Conservation (phyloP, 2,888 invertebrate genomes). For the Drosophila yooni region DNA sequence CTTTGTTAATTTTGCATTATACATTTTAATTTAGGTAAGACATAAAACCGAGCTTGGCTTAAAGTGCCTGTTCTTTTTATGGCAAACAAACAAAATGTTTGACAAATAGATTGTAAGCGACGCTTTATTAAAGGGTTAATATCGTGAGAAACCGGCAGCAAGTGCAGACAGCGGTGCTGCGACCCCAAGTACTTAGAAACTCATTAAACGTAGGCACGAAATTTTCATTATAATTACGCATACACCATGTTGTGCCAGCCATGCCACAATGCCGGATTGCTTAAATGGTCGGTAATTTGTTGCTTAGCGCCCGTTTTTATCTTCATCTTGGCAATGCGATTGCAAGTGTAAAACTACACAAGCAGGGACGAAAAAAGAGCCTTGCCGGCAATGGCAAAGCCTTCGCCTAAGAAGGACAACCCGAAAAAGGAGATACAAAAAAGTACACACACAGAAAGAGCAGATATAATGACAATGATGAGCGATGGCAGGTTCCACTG, state of each 20-base stretch:
- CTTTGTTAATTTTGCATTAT: neutral
- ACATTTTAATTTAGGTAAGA: neutral
- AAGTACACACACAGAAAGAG: neutral
- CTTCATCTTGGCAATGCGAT: conserved; percentile 36
- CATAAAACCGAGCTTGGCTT: neutral
- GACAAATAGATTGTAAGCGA: conserved; percentile 48
- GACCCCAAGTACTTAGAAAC: conserved; percentile 50
- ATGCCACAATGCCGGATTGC: conserved; percentile 37
- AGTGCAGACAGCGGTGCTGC: conserved; percentile 1
- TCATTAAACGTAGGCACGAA: conserved; percentile 64
- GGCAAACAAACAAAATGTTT: conserved; percentile 28
- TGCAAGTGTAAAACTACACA: conserved; percentile 24
- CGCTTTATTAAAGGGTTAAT: conserved; percentile 59
- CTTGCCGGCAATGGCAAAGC: conserved; percentile 13
- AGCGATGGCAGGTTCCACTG: conserved; percentile 31
- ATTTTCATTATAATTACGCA: conserved; percentile 73
- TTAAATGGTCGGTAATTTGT: conserved; percentile 66
- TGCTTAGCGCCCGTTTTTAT: conserved; percentile 39
- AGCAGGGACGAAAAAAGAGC: conserved; percentile 20
- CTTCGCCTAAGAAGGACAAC: conserved; percentile 33
- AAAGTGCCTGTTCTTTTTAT: neutral
- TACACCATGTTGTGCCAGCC: conserved; percentile 60
- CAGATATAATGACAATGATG: conserved; percentile 46
- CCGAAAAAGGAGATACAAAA: conserved; percentile 49
- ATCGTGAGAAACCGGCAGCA: conserved; percentile 21